Conservation (phyloP, 2,113 vertebrate genomes). For the Bos taurus region ARS-UCD2.0 NC_037338.1:32078001-32078500, state of each 20-base stretch:
- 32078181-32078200: background rate
- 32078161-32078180: background rate
- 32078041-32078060: background rate
- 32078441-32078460: background rate
- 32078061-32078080: background rate
- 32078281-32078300: background rate
- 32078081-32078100: background rate
- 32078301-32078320: background rate
- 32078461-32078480: background rate
- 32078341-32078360: background rate
- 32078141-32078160: background rate
- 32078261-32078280: background rate
- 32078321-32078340: background rate
- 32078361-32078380: background rate
- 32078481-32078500: background rate
- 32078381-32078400: background rate
- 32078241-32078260: background rate
- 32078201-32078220: background rate
- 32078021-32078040: background rate
- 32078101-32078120: background rate
- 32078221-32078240: background rate
- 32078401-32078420: background rate
- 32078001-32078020: background rate
- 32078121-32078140: background rate
- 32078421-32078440: background rate